phyloP scores from a whole-genome alignment of 37 sponge, comb jelly and placozoan species.

The Oopsacas minuta region DNA sequence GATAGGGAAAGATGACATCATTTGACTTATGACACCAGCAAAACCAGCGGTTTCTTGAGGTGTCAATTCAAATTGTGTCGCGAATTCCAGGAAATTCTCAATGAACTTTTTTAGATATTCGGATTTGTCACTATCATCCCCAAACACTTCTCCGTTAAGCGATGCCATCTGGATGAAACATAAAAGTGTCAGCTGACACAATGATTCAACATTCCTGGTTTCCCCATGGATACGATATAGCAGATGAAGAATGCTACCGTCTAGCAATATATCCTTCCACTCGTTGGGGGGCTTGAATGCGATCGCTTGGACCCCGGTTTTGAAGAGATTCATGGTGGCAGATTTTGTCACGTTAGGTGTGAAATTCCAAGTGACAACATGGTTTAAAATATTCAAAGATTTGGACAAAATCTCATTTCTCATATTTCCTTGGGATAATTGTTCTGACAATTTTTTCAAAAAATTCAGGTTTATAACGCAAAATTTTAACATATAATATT shows the following conservation, averaged over 20 bases:
- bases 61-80: not conserved
- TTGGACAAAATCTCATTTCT: not conserved
- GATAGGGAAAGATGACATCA: not conserved
- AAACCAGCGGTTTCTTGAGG: slow-evolving; percentile 2
- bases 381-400: not conserved
- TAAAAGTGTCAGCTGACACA: slow-evolving; percentile 12
- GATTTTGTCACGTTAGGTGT: not conserved
- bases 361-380: slow-evolving; percentile 19
- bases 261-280: not conserved
- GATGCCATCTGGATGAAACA: slow-evolving; percentile 16
- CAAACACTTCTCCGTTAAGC: slow-evolving; percentile 3
- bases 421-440: not conserved
- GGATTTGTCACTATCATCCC: not conserved
- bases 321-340: not conserved
- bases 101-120: slow-evolving; percentile 9
- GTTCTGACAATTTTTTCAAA: not conserved
- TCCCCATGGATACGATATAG: not conserved
- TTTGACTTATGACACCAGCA: not conserved
- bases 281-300: not conserved
- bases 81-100: not conserved
- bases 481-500: not conserved
- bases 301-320: not conserved
- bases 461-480: not conserved
- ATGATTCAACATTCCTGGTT: not conserved
- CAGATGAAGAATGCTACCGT: not conserved